phyloP scores from a whole-genome alignment of 2,888 invertebrate species.

The Drosophila mayaguana region DNA sequence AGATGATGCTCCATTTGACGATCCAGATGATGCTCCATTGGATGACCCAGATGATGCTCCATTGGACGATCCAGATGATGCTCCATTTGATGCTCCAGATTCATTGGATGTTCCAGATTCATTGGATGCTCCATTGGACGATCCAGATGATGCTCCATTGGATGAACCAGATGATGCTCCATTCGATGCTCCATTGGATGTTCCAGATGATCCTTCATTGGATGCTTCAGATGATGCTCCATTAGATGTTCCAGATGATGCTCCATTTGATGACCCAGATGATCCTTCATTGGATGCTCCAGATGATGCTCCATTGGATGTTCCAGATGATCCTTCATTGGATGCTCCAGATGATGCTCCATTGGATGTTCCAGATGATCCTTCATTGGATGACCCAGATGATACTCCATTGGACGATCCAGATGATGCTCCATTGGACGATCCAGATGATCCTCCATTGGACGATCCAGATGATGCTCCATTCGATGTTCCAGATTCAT shows the following conservation, averaged over 20 bases:
- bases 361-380: background rate
- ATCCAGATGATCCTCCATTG: too few relatives aligned
- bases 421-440: too few relatives aligned
- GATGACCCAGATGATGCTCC: background rate
- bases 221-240: background rate
- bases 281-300: background rate
- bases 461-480: too few relatives aligned
- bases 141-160: too few relatives aligned
- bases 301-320: background rate
- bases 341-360: background rate
- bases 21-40: background rate
- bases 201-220: fast-evolving
- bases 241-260: background rate
- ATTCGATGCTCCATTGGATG: background rate
- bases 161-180: background rate
- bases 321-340: background rate
- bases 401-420: background rate
- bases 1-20: background rate
- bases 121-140: too few relatives aligned
- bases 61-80: background rate
- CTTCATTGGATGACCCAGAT: background rate
- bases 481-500: too few relatives aligned
- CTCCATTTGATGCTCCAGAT: background rate
- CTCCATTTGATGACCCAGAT: background rate
- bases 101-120: too few relatives aligned